A percentile compares a stretch with the other conserved stretches of the same genome.
These are phyloP conservation scores for Taxidea taxus DNA, from an alignment of 2,113 vertebrate species.

Conservation along the genomic window DNA sequence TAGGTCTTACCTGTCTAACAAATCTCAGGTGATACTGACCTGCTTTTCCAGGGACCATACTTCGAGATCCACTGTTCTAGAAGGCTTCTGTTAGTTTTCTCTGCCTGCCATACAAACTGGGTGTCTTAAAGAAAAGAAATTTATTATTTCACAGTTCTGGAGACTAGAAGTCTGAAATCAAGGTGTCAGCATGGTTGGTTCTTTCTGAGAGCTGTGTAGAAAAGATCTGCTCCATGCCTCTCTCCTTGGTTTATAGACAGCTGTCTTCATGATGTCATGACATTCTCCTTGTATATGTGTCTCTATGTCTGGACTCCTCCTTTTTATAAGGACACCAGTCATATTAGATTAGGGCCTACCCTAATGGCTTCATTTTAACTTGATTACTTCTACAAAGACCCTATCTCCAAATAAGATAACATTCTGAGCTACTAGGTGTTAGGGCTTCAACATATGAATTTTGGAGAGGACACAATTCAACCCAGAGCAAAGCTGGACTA, in stretches of 20 bases:
- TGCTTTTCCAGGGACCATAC: background rate
- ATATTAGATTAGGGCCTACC: background rate
- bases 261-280: background rate
- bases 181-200: background rate
- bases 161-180: background rate
- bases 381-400: background rate
- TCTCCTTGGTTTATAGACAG: background rate
- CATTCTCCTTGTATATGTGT: background rate
- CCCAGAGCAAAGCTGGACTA: background rate
- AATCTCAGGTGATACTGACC: background rate
- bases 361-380: background rate
- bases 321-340: background rate
- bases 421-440: background rate
- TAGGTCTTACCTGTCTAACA: background rate
- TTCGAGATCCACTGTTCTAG: background rate
- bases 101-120: background rate
- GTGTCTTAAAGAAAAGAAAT: background rate
- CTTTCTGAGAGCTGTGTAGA: background rate
- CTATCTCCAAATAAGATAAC: background rate
- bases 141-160: background rate
- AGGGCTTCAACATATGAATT: background rate
- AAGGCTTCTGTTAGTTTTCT: background rate
- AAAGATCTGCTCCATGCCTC: background rate
- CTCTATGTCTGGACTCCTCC: background rate
- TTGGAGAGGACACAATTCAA: background rate